Conservation (phyloP, 2,113 vertebrate genomes). For the Clinocottus analis region DNA sequence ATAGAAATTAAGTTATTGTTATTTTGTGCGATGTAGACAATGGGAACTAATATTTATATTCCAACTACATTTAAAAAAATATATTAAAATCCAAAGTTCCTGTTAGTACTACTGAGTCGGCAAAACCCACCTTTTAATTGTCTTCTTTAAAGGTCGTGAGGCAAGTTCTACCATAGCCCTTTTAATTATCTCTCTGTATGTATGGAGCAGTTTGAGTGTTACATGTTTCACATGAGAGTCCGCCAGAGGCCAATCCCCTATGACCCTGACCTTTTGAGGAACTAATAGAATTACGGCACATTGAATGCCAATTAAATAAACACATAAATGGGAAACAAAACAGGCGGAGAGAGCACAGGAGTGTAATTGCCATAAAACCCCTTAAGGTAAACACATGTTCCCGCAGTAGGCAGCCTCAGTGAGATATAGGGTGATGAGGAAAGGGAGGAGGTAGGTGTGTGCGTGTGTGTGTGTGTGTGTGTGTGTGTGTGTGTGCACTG, state of each 20-base stretch:
- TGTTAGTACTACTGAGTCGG: constrained; percentile 18
- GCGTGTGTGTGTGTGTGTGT: constrained; percentile 28
- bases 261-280: constrained; percentile 79
- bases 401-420: constrained; percentile 55
- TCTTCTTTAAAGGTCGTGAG: constrained; percentile 58
- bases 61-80: constrained; percentile 40
- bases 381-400: constrained; percentile 82
- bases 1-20: constrained; percentile 34
- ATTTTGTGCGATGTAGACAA: background rate
- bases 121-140: constrained; percentile 36
- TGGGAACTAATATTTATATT: constrained; percentile 53
- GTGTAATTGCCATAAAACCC: constrained; percentile 74
- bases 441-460: constrained; percentile 27
- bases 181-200: constrained; percentile 56
- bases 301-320: constrained; percentile 81
- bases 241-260: constrained; percentile 69
- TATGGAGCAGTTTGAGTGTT: constrained; percentile 40
- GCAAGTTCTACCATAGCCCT: constrained; percentile 21
- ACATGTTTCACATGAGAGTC: constrained; percentile 32
- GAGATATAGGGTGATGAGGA: constrained; percentile 53
- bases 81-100: constrained; percentile 46
- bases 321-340: constrained; percentile 74
- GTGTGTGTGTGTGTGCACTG: constrained; percentile 17
- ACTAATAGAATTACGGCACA: constrained; percentile 79
- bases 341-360: constrained; percentile 59